These are phyloP conservation scores for Marronus borbonicus DNA, from an alignment of 2,888 invertebrate genomes.

Conservation along the genomic window DNA sequence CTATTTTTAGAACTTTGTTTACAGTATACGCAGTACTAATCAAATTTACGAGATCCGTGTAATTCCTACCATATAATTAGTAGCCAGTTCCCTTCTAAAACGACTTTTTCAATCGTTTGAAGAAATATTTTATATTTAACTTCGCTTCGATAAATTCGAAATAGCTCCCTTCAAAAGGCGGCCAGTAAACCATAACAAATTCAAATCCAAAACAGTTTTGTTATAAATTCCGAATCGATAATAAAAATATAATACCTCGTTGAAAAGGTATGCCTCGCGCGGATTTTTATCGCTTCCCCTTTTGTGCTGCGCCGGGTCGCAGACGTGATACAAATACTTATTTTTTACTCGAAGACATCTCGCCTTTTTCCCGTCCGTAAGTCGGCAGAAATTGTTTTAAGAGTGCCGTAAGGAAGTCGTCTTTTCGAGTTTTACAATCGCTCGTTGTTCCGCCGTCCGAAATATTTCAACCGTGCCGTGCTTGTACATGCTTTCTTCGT, in stretches of 20 bases:
- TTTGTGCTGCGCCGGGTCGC: background rate
- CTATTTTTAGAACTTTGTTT: no score
- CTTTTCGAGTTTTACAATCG: constrained; percentile 36
- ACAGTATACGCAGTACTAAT: no score
- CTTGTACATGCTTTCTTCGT: background rate
- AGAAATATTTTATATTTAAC: background rate
- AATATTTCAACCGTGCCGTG: constrained; percentile 9
- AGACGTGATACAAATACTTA: constrained; percentile 40
- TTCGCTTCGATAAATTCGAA: background rate
- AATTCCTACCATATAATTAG: no score
- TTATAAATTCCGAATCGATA: constrained; percentile 38
- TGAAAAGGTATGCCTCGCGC: constrained; percentile 16
- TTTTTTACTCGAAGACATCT: constrained; percentile 15
- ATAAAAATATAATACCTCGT: constrained; percentile 32
- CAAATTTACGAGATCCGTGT: no score
- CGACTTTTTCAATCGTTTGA: background rate
- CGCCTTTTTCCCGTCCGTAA: constrained; percentile 3
- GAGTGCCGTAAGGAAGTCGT: constrained; percentile 36
- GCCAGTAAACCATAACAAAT: constrained; percentile 9
- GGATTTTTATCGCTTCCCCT: constrained; percentile 34
- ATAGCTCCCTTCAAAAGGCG: background rate
- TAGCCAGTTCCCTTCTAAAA: no score
- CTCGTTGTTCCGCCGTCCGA: constrained; percentile 10
- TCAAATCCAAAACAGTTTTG: constrained; percentile 36
- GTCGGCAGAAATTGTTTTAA: constrained; percentile 33